Evolutionary conservation across 2,888 invertebrate genomes (phyloP).

Genomic region (Pristionchus japonicus): DNA sequence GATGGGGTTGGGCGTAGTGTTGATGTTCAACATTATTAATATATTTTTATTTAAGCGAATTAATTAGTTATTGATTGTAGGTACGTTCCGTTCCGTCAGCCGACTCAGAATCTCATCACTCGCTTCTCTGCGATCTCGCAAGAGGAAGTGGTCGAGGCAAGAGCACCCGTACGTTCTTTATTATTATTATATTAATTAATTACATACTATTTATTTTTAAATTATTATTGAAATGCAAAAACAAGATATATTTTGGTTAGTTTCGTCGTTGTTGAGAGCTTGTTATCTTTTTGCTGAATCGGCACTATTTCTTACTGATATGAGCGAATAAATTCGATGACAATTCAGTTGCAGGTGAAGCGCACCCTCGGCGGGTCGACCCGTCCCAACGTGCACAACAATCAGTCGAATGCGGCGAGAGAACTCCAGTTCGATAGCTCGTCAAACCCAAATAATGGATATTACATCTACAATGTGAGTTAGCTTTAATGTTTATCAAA

Average conservation of each 20-base stretch:
- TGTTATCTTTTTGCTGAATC: too few relatives aligned
- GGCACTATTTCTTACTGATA: too few relatives aligned
- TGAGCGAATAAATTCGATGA: neutral
- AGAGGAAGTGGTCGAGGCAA: slow-evolving; percentile 45
- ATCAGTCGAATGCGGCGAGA: neutral
- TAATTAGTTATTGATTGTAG: slow-evolving; percentile 47
- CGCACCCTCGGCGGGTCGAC: slow-evolving; percentile 12
- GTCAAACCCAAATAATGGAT: neutral
- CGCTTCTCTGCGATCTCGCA: slow-evolving; percentile 68
- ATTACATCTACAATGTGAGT: slow-evolving; percentile 34
- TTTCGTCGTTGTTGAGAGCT: neutral
- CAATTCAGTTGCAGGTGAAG: neutral
- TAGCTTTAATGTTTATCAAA: neutral
- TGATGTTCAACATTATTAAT: neutral
- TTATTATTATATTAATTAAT: slow-evolving; percentile 59
- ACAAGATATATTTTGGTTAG: slow-evolving; percentile 45
- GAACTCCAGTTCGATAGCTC: neutral
- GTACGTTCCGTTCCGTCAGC: slow-evolving; percentile 71
- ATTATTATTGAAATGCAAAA: too few relatives aligned
- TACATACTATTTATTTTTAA: neutral
- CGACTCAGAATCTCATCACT: slow-evolving; percentile 69
- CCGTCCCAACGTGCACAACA: slow-evolving; percentile 24
- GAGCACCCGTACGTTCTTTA: slow-evolving; percentile 12
- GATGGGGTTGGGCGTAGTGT: too few relatives aligned
- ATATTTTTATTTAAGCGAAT: too few relatives aligned